phyloP scores from a whole-genome alignment of 2,888 invertebrate species.

The Unio delphinus region DNA sequence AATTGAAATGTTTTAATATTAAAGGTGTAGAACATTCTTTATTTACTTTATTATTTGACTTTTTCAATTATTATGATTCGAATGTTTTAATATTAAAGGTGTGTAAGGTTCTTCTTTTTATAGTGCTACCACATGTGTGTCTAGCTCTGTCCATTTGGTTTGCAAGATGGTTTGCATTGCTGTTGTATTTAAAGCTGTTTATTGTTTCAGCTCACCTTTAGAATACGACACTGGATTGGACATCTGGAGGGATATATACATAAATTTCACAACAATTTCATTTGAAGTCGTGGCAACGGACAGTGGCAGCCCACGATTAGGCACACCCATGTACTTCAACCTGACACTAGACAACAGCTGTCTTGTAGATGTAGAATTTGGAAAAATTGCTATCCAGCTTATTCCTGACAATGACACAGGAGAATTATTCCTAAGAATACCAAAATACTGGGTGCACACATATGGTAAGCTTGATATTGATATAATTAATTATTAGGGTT shows the following conservation, averaged over 20 bases:
- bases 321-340: slow-evolving; percentile 42
- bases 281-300: slow-evolving; percentile 54
- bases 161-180: too few species aligned
- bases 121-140: too few species aligned
- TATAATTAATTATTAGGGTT: too few species aligned
- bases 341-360: slow-evolving; percentile 58
- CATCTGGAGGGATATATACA: slow-evolving; percentile 46
- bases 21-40: too few species aligned
- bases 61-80: too few species aligned
- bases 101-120: too few species aligned
- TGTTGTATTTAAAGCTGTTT: too few species aligned
- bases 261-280: slow-evolving; percentile 40
- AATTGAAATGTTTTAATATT: too few species aligned
- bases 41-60: too few species aligned
- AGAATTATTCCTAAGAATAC: slow-evolving; percentile 47
- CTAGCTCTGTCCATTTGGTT: too few species aligned
- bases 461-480: too few species aligned
- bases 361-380: slow-evolving; percentile 50
- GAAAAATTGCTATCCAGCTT: slow-evolving; percentile 38
- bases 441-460: slow-evolving; percentile 47
- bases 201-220: slow-evolving; percentile 40
- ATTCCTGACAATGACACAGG: slow-evolving; percentile 45
- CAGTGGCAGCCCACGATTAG: slow-evolving; percentile 51
- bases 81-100: too few species aligned
- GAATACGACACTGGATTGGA: slow-evolving; percentile 37